These are phyloP conservation scores for Hymenochirus boettgeri DNA, from an alignment of 2,113 vertebrate genomes.

Conservation along the genomic window DNA sequence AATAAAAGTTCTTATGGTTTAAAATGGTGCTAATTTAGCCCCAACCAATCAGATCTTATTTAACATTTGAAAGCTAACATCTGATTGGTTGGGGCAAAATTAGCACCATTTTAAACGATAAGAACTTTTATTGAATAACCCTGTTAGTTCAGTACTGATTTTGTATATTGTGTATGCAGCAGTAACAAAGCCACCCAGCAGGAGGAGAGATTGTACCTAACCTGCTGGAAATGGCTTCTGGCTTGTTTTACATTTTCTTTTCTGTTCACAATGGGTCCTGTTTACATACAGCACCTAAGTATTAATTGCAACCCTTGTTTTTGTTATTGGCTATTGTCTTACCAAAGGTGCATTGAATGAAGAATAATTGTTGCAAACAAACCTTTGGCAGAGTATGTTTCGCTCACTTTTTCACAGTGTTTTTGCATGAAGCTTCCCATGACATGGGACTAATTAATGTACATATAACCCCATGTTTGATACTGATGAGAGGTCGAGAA, in stretches of 20 bases:
- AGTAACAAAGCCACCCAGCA: not conserved
- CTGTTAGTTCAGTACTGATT: too few relatives aligned
- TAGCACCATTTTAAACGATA: too few relatives aligned
- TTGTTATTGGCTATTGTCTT: not conserved
- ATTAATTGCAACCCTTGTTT: not conserved
- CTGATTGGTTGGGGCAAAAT: too few relatives aligned
- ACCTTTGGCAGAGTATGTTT: not conserved
- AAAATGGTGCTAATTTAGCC: too few relatives aligned
- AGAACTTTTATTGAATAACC: too few relatives aligned
- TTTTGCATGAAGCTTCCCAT: not conserved
- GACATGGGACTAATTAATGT: not conserved
- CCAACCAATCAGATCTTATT: too few relatives aligned
- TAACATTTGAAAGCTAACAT: too few relatives aligned
- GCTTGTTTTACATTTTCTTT: not conserved
- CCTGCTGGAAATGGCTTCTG: not conserved
- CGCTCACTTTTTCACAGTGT: not conserved
- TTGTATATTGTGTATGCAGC: not conserved
- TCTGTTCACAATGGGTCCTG: not conserved
- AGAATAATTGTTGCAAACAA: not conserved
- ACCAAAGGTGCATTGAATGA: not conserved
- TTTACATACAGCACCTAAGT: conserved; percentile 1
- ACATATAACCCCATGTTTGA: too few relatives aligned
- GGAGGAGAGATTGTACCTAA: conserved; percentile 1
- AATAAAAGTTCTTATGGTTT: too few relatives aligned
- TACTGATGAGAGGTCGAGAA: too few relatives aligned